phyloP scores from a whole-genome alignment of 1,140 invertebrate species.

The Phenacoccus solenopsis region DNA sequence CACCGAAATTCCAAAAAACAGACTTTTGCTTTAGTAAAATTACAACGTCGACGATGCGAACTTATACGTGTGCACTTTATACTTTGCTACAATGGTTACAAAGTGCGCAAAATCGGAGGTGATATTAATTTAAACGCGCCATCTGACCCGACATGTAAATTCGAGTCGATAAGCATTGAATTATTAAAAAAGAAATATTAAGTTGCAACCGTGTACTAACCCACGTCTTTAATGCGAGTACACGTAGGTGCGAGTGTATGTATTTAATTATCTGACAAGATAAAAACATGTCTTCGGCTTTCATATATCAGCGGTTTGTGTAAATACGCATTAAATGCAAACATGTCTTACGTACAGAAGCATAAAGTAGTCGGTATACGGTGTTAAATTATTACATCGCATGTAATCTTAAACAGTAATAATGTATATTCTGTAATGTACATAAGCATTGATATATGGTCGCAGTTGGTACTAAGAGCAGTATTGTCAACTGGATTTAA shows the following conservation, averaged over 20 bases:
- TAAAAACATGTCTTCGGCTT: constrained; percentile 2
- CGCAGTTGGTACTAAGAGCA: background rate
- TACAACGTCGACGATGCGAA: too few relatives aligned
- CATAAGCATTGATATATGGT: constrained; percentile 2
- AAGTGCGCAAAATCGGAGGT: too few relatives aligned
- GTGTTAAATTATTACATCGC: constrained; percentile 16
- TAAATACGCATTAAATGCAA: constrained; percentile 12
- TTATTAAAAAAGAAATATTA: background rate
- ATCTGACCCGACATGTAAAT: background rate
- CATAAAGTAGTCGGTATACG: constrained; percentile 12
- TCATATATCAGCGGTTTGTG: constrained; percentile 14
- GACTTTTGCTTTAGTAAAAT: too few relatives aligned
- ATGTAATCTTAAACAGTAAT: constrained; percentile 14
- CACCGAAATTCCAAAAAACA: background rate
- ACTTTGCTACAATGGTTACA: too few relatives aligned
- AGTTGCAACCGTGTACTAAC: background rate
- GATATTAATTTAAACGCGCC: too few relatives aligned
- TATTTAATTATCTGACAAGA: constrained; percentile 14
- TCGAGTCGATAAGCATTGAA: background rate
- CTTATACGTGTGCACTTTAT: too few relatives aligned
- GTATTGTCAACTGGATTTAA: background rate
- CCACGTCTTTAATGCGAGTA: background rate
- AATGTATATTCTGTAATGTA: constrained; percentile 11
- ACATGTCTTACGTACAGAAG: constrained; percentile 16
- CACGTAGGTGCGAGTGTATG: background rate